A percentile compares a stretch with the other conserved stretches of the same genome.
These are phyloP conservation scores for Metellina segmentata DNA, from an alignment of 2,888 invertebrate species.

Conservation along the genomic window DNA sequence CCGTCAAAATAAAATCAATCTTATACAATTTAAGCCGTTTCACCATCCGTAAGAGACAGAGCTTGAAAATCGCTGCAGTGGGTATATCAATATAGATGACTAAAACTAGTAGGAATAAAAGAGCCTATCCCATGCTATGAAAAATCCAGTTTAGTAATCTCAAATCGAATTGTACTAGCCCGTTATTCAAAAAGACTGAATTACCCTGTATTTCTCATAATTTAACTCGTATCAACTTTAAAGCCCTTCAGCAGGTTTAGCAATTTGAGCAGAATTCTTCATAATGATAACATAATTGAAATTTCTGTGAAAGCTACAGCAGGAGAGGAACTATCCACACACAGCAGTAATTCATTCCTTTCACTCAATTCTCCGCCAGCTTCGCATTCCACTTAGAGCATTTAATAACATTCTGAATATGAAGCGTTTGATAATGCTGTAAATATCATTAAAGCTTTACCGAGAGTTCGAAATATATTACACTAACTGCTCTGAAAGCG, in stretches of 20 bases:
- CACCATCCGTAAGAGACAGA: too few species aligned
- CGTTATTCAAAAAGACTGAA: background rate
- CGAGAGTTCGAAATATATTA: constrained; percentile 63
- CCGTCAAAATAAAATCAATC: too few species aligned
- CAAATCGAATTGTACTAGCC: background rate
- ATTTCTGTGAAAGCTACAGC: constrained; percentile 52
- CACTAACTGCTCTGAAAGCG: constrained; percentile 50
- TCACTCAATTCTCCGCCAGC: constrained; percentile 39
- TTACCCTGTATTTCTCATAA: constrained; percentile 37
- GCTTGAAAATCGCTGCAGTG: too few species aligned
- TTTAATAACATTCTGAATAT: constrained; percentile 71
- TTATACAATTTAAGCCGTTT: too few species aligned
- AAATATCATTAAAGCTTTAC: constrained; percentile 69
- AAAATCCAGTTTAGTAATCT: constrained; percentile 9
- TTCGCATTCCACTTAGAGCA: constrained; percentile 58
- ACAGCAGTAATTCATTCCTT: constrained; percentile 59
- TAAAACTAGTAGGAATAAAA: too few species aligned
- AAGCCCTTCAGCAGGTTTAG: constrained; percentile 26
- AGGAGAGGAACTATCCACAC: background rate
- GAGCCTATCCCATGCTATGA: background rate
- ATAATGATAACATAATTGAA: constrained; percentile 65
- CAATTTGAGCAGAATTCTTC: constrained; percentile 54
- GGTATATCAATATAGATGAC: too few species aligned
- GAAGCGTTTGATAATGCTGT: constrained; percentile 65
- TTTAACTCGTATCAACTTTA: constrained; percentile 39